A percentile compares a stretch with the other conserved stretches of the same genome.
phyloP scores from a whole-genome alignment of 2,888 invertebrate genomes.

The Cheilosia impressa region DNA sequence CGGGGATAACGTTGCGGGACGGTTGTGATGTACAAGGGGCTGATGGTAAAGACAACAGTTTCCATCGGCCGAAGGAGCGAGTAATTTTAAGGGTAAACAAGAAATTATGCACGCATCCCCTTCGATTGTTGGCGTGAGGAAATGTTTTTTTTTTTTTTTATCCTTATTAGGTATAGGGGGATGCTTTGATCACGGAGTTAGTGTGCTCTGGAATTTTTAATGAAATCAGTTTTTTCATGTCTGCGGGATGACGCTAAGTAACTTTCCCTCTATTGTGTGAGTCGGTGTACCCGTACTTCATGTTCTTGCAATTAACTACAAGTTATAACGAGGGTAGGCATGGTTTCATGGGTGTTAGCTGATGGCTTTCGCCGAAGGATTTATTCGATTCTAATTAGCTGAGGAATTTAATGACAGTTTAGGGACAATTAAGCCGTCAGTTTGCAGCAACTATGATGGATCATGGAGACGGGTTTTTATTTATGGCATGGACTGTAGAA shows the following conservation, averaged over 20 bases:
- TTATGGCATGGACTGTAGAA: background rate
- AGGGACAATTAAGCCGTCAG: constrained; percentile 62
- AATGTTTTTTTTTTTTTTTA: constrained; percentile 30
- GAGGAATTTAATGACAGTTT: constrained; percentile 52
- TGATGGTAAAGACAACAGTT: constrained; percentile 70
- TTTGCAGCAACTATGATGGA: constrained; percentile 51
- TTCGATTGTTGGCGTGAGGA: constrained; percentile 41
- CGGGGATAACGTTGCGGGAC: constrained; percentile 40
- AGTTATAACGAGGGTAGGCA: constrained; percentile 19
- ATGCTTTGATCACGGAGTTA: constrained; percentile 6
- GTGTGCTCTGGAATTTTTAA: constrained; percentile 53
- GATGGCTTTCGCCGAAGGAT: constrained; percentile 36
- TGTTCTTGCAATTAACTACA: constrained; percentile 44
- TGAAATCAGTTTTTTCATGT: constrained; percentile 51
- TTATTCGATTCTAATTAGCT: constrained; percentile 65
- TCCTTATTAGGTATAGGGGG: constrained; percentile 14
- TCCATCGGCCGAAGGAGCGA: constrained; percentile 70
- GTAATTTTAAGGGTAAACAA: constrained; percentile 76
- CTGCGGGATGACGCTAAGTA: constrained; percentile 40
- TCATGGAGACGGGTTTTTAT: constrained; percentile 6
- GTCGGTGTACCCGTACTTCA: constrained; percentile 34
- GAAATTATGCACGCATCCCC: constrained; percentile 75
- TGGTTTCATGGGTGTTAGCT: constrained; percentile 18
- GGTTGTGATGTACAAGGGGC: constrained; percentile 25
- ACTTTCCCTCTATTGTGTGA: constrained; percentile 55